These are phyloP conservation scores for Sthenelais limicola DNA, from an alignment of 2,888 invertebrate genomes.

Conservation along the genomic window DNA sequence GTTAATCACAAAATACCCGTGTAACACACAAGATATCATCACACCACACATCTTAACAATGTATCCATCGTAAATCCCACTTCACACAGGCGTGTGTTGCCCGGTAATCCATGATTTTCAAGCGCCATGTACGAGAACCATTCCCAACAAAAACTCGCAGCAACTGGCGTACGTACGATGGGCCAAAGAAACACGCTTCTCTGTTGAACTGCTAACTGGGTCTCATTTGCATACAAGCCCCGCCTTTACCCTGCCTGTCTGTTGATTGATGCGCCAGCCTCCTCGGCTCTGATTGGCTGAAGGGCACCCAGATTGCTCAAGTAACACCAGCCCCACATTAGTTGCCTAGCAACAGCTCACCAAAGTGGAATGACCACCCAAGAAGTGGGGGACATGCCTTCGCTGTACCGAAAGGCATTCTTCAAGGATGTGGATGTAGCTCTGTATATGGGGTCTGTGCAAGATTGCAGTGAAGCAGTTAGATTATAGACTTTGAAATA, in stretches of 20 bases:
- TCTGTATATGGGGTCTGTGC: too few species aligned
- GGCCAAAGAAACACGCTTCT: conserved; percentile 21
- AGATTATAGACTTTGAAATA: too few species aligned
- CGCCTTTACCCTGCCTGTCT: conserved; percentile 26
- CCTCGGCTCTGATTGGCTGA: conserved; percentile 63
- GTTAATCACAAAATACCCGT: conserved; percentile 20
- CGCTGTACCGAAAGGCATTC: too few species aligned
- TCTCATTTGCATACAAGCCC: conserved; percentile 38
- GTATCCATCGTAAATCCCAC: conserved; percentile 24
- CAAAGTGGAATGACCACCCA: conserved; percentile 71
- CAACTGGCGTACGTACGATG: conserved; percentile 34
- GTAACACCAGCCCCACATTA: conserved; percentile 67
- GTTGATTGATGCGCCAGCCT: conserved; percentile 29
- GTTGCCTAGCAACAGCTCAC: conserved; percentile 72
- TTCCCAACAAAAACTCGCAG: conserved; percentile 19
- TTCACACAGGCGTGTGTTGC: conserved; percentile 1
- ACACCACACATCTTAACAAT: conserved; percentile 16
- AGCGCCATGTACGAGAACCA: conserved; percentile 20
- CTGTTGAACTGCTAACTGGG: conserved; percentile 35
- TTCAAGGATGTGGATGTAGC: too few species aligned
- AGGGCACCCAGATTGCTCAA: conserved; percentile 51
- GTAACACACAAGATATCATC: conserved; percentile 9
- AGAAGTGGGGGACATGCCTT: conserved; percentile 55
- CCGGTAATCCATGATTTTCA: conserved; percentile 15
- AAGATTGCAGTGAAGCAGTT: too few species aligned